These are phyloP conservation scores for Cyprichromis sp. DNA, from an alignment of 2,113 vertebrate species.

Conservation along the genomic window DNA sequence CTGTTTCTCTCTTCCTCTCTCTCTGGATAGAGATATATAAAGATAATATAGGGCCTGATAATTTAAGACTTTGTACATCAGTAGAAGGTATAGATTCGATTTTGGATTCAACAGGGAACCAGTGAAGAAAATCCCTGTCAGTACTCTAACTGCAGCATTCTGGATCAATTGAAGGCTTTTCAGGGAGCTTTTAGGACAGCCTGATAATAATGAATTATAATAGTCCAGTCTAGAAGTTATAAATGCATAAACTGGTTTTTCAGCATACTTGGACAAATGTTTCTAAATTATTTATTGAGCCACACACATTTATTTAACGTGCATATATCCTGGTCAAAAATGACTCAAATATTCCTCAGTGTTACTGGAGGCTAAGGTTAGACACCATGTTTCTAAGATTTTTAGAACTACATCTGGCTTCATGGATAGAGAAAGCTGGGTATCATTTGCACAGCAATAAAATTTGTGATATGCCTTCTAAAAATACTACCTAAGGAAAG, in stretches of 20 bases:
- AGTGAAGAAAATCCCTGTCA: not conserved
- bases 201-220: not conserved
- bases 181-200: not conserved
- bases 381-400: not conserved
- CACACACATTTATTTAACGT: not conserved
- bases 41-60: not conserved
- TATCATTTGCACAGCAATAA: not conserved
- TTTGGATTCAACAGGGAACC: not conserved
- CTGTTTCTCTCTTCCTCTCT: not conserved
- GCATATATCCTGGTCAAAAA: not conserved
- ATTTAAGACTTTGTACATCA: not conserved
- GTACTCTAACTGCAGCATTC: not conserved
- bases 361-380: not conserved
- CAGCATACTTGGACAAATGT: not conserved
- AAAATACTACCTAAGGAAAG: not conserved
- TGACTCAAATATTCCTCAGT: not conserved
- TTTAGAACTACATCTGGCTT: not conserved
- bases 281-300: no score
- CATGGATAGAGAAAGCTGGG: not conserved
- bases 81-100: accelerated
- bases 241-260: not conserved
- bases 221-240: not conserved
- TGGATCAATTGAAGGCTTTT: not conserved
- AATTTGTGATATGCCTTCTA: not conserved
- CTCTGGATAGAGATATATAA: not conserved